Conservation (phyloP, 1,140 invertebrate genomes). For the Cecropterus lyciades region DNA sequence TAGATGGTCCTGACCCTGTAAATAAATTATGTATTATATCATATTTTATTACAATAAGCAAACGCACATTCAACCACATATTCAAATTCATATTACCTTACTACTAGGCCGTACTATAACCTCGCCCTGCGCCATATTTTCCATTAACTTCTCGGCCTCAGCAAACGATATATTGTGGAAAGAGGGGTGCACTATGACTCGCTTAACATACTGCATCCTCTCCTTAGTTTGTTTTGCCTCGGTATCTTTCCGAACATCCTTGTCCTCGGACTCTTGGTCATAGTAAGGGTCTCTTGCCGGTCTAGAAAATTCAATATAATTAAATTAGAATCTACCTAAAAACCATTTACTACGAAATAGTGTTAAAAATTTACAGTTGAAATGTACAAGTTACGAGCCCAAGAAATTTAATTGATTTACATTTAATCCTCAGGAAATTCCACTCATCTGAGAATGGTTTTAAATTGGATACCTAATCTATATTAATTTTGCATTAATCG, state of each 20-base stretch:
- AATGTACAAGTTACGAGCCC: no score
- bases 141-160: constrained; percentile 96
- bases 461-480: no score
- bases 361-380: no score
- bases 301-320: constrained; percentile 71
- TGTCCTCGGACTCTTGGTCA: constrained; percentile 94
- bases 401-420: no score
- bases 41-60: constrained; percentile 2
- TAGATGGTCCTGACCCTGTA: constrained; percentile 95
- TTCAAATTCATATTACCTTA: no score
- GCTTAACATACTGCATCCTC: constrained; percentile 94
- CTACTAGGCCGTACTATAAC: constrained; percentile 98
- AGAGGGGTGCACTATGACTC: constrained; percentile 98
- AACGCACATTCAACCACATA: not conserved
- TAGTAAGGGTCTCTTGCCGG: constrained; percentile 96
- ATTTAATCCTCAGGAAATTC: no score
- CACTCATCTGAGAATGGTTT: no score
- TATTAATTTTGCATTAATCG: no score
- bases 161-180: constrained; percentile 98
- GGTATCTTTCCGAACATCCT: constrained; percentile 91
- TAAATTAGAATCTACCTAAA: no score
- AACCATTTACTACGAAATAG: no score
- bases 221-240: constrained; percentile 93
- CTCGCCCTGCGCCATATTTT: constrained; percentile 97
- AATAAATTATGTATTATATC: constrained; percentile 21